Base-by-base conservation (phyloP, 2,888 invertebrate genomes). In the Sminthurinus aureus region DNA sequence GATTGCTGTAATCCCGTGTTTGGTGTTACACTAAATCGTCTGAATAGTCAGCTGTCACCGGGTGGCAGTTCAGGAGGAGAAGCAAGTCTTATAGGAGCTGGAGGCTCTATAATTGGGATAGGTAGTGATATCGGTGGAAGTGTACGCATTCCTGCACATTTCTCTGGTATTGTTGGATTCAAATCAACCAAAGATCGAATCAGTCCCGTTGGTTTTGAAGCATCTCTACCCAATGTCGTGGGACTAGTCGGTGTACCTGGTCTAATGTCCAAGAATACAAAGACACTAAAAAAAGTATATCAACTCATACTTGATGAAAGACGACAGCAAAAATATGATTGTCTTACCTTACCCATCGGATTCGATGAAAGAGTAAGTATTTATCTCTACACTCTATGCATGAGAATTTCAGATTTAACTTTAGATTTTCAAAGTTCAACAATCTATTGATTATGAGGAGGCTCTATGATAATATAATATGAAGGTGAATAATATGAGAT, bases 61-160 rank as follows among this genome's bases (percentile, higher is more conserved):
- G 92, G 92, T 1, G 92, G 92, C 0, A 91, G 91, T 0, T 90
- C 91, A 4, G 91, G 92, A 2, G 92, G 91, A 1, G 91, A 91
- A 86, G 91, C 89, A 2, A 90, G 91, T 4, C 89, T 92, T 1
- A 89, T 92, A 58, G 90, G 90, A 0, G 89, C 89, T 4, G 90
- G 90, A 15, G 92, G 91, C 0, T 90, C 91, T 3, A 85, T 91
- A 0, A 86, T 92, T 18, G 91, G 91, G 4, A 89, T 91, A n/a
- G 91, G 91, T 1, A 90, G 90, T 58, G 92, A 92, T 85, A 90
- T 91, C 58, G 91, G 91, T 3, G 92, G 92, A 66, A 91, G 91
- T 82, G 90, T 92, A 26, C 89, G 92, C n/a, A 90, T 91, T 79
- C 92, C 92, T 0, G 89, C 91, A 87, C 90, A 85, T 90, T 91